Conservation (phyloP, 2,888 invertebrate genomes). For the Athripsodes cinereus region DNA sequence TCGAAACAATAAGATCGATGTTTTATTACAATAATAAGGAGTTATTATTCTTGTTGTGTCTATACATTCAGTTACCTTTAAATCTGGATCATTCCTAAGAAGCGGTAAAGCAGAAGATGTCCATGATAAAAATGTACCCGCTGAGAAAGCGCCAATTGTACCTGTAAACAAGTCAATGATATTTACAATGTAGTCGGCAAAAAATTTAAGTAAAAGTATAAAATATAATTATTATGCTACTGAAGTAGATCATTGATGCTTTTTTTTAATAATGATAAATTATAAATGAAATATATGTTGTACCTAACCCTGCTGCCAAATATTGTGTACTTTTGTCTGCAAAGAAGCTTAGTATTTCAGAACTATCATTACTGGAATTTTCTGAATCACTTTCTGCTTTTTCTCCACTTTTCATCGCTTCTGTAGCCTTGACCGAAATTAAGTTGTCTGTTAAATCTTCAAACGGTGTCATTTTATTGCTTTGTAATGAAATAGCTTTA, state of each 20-base stretch:
- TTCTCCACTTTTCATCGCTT: constrained; percentile 1
- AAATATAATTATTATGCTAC: too few relatives aligned
- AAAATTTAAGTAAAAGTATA: background rate
- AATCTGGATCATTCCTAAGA: constrained; percentile 32
- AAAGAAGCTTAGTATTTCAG: constrained; percentile 3
- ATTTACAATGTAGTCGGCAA: background rate
- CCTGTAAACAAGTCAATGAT: constrained; percentile 37
- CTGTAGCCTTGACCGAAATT: background rate
- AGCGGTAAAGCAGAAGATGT: constrained; percentile 50
- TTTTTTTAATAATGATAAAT: too few relatives aligned
- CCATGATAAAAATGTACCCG: constrained; percentile 55
- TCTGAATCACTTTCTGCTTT: background rate
- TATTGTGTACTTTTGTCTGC: constrained; percentile 47
- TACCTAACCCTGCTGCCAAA: constrained; percentile 45
- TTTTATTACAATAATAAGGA: background rate
- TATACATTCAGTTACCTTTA: constrained; percentile 34
- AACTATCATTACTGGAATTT: background rate
- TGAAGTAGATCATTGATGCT: too few relatives aligned
- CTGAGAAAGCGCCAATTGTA: constrained; percentile 51
- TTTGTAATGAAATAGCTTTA: background rate
- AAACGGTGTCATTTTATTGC: constrained; percentile 14
- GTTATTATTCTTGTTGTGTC: too few relatives aligned
- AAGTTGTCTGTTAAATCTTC: constrained; percentile 3
- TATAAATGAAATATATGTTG: too few relatives aligned
- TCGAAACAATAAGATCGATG: too few relatives aligned